These are phyloP conservation scores for Babylonia areolata DNA, from an alignment of 1,140 invertebrate genomes.

Conservation along the genomic window DNA sequence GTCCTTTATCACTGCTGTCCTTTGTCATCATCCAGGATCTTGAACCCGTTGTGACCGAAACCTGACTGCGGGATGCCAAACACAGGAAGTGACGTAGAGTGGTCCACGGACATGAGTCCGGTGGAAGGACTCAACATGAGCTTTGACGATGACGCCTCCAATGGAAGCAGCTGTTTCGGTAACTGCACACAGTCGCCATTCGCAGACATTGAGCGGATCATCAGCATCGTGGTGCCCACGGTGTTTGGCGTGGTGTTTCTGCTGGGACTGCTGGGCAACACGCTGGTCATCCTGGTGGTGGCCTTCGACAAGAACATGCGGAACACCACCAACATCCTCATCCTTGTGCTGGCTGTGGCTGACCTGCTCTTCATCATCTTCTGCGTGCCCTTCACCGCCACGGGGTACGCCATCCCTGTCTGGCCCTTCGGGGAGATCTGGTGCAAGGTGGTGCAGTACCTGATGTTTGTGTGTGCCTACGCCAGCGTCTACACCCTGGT, in stretches of 20 bases:
- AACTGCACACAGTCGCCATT: not conserved
- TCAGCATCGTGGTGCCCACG: conserved; percentile 82
- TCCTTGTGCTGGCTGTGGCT: conserved; percentile 89
- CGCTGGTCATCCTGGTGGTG: conserved; percentile 88
- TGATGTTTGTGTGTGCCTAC: conserved; percentile 87
- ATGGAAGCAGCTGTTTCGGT: not conserved
- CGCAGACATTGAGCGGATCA: conserved; percentile 51
- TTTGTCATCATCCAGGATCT: too few species aligned
- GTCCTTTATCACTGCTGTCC: too few species aligned
- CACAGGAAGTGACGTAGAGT: not conserved
- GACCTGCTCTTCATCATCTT: conserved; percentile 96
- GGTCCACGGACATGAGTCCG: too few species aligned
- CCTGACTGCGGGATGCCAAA: not conserved
- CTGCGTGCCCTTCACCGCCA: conserved; percentile 86
- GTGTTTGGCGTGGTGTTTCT: conserved; percentile 92
- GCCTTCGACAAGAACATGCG: conserved; percentile 93
- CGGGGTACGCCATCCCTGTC: conserved; percentile 73
- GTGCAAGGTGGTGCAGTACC: conserved; percentile 91
- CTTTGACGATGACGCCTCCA: not conserved
- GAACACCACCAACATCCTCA: conserved; percentile 94
- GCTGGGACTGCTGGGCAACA: conserved; percentile 91
- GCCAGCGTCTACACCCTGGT: conserved; percentile 96
- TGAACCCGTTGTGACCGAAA: too few species aligned
- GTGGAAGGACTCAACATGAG: not conserved
- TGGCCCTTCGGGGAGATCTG: conserved; percentile 95